Conservation (phyloP, 2,113 vertebrate genomes). For the Rynchops niger region DNA sequence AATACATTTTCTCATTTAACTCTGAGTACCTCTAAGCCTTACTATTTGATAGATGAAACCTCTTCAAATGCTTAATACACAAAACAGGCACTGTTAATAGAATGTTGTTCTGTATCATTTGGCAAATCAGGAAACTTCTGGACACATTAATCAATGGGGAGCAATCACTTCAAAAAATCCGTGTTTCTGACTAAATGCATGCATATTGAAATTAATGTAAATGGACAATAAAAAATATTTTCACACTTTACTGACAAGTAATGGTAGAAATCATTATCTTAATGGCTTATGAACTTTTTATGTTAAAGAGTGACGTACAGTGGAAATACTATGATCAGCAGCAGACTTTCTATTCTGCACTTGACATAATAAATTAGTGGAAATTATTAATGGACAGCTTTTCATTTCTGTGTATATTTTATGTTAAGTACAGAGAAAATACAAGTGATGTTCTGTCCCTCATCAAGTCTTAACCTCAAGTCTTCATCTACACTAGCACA, state of each 20-base stretch:
- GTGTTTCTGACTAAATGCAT: constrained; percentile 47
- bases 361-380: constrained; percentile 26
- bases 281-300: constrained; percentile 68
- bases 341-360: constrained; percentile 11
- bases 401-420: neutral
- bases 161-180: constrained; percentile 37
- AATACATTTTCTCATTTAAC: neutral
- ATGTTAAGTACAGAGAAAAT: neutral
- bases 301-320: constrained; percentile 40
- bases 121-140: constrained; percentile 28
- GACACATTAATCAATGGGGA: constrained; percentile 42
- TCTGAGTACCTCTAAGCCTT: neutral
- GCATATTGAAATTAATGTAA: constrained; percentile 57
- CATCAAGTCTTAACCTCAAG: neutral
- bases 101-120: constrained; percentile 8
- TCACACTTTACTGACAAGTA: constrained; percentile 67
- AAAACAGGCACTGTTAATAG: constrained; percentile 28
- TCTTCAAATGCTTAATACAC: neutral
- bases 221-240: constrained; percentile 68
- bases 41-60: neutral
- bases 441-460: neutral
- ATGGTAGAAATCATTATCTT: constrained; percentile 69
- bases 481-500: neutral
- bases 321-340: constrained; percentile 61
- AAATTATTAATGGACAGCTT: neutral